phyloP scores from a whole-genome alignment of 2,888 invertebrate species.

The Tanaodytes sp. region DNA sequence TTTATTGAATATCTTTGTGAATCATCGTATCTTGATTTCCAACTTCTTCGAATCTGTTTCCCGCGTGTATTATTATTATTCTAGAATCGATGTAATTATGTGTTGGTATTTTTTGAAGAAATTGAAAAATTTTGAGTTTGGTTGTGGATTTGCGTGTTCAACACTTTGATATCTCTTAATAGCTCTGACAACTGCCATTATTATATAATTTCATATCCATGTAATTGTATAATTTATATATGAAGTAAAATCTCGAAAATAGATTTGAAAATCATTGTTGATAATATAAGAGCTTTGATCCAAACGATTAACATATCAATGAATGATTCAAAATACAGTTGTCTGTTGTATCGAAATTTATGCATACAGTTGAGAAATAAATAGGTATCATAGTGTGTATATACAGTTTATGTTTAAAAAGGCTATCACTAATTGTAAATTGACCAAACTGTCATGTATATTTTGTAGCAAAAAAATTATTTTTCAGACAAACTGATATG shows the following conservation, averaged over 20 bases:
- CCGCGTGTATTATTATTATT: not conserved
- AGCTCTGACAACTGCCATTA: conserved; percentile 35
- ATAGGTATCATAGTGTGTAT: too few relatives aligned
- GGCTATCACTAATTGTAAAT: too few relatives aligned
- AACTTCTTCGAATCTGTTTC: not conserved
- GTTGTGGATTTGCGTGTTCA: conserved; percentile 15
- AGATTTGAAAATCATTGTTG: too few relatives aligned
- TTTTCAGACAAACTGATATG: too few relatives aligned
- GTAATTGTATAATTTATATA: not conserved
- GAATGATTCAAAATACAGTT: too few relatives aligned
- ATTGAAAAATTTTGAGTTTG: conserved; percentile 12
- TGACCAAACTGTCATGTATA: too few relatives aligned
- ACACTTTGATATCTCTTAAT: conserved; percentile 8
- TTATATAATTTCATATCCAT: not conserved
- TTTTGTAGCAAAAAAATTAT: too few relatives aligned
- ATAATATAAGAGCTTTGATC: too few relatives aligned
- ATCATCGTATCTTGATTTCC: not conserved
- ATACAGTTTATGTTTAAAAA: too few relatives aligned
- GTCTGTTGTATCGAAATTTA: too few relatives aligned
- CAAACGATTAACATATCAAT: too few relatives aligned
- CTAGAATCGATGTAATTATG: conserved; percentile 21
- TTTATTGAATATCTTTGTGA: conserved; percentile 2
- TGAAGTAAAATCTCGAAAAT: not conserved
- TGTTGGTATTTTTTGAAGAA: conserved; percentile 35
- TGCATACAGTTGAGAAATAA: too few relatives aligned